Conservation (phyloP, 2,113 vertebrate genomes). For the Eurypyga helias region DNA sequence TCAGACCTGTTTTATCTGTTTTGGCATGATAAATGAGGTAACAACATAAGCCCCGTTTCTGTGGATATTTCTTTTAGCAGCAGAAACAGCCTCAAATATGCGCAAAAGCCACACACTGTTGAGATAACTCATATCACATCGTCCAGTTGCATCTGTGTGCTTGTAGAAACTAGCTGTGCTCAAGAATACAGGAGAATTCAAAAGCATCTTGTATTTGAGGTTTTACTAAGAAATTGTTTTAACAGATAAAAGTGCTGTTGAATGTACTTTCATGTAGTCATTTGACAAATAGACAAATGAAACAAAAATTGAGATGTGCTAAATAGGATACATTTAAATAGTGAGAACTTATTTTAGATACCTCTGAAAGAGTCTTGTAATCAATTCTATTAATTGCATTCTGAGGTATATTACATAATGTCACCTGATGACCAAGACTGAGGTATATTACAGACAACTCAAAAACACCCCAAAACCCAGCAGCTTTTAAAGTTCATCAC, state of each 20-base stretch:
- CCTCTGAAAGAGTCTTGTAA: neutral
- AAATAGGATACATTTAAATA: neutral
- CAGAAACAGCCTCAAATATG: neutral
- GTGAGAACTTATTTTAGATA: neutral
- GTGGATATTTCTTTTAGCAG: neutral
- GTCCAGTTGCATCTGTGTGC: neutral
- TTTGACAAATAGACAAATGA: neutral
- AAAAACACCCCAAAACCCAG: neutral
- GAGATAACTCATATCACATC: neutral
- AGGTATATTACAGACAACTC: neutral
- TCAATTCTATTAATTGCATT: neutral
- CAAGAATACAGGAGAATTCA: neutral
- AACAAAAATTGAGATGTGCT: neutral
- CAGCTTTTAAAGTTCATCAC: neutral
- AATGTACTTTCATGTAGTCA: neutral
- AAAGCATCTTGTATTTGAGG: neutral
- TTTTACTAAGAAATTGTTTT: neutral
- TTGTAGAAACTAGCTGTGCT: neutral
- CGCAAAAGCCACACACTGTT: neutral
- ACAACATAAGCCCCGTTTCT: neutral
- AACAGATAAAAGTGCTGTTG: neutral
- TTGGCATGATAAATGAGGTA: slow-evolving; percentile 1
- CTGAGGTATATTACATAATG: neutral
- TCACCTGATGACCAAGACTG: too few relatives aligned
- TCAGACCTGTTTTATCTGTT: neutral